Evolutionary conservation across 2,113 vertebrate species (phyloP), one percentile per base, ranked within the genome.

Genomic region (Ibidorhyncha struthersii): DNA sequence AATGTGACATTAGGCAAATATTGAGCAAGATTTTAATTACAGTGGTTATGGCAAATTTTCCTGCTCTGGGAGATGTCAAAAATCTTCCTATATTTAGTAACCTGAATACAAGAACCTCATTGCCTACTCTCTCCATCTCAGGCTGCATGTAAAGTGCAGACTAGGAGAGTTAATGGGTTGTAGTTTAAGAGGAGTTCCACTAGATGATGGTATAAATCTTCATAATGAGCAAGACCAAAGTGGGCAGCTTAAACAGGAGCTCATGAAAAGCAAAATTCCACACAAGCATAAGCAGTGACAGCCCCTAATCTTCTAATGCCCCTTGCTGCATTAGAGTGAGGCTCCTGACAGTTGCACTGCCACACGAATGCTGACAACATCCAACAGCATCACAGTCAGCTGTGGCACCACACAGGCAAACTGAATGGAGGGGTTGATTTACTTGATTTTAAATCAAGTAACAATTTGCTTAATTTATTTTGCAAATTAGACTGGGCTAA

Each of bases 201-300:
- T 98, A 98, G 98, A 98, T 98, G 98, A 98, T 97, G 90, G 90
- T 98, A 97, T 96, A 97, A 92, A 84, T 97, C 98, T 98, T 98
- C 90, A 78, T 83, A 97, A 98, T 96, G 95, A 96, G 86, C 79
- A 67, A 30, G 55, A 80, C 14, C 40, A 55, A 80, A 85, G 55
- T 9, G 23, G 77, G 78, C 78, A 52, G 71, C 90, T 89, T 80
- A 27, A 82, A 55, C 25, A 26, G 73, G 14, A 80, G 77, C 65
- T 85, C 85, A 82, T 66, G 77, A 93, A 93, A 94, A 95, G 63
- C 74, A 96, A 97, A 98, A 97, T 85, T 80, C 95, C 90, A 77
- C 79, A 93, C 17, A 84, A 38, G 80, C 83, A 91, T 91, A 81
- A 86, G n/a, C 61, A 71, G 74, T 30, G 23, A 58, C 89, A 88